Percentiles rank a stretch among this genome's conserved stretches.
Evolutionary conservation across 2,113 vertebrate species (phyloP).

Genomic region (Laterallus jamaicensis): DNA sequence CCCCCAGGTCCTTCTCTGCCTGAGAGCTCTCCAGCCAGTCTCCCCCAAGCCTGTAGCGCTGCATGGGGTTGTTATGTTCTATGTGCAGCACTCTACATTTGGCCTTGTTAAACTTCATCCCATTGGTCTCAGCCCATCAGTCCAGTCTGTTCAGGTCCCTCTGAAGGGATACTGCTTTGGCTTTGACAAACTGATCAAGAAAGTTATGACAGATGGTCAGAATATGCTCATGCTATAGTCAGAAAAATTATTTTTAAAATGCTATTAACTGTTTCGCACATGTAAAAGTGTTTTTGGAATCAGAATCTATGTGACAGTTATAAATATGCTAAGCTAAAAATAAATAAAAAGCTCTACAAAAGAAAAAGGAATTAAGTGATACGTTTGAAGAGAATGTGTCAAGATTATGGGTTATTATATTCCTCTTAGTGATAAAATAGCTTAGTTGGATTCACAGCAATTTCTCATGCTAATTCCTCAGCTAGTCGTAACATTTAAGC

Average conservation of each 20-base stretch:
- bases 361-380: not conserved
- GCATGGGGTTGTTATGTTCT: too few relatives aligned
- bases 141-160: too few relatives aligned
- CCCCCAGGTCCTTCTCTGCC: too few relatives aligned
- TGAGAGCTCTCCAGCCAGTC: too few relatives aligned
- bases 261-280: not conserved
- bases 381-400: not conserved
- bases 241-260: not conserved
- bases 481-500: slow-evolving; percentile 31
- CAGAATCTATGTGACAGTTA: not conserved
- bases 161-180: too few relatives aligned
- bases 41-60: too few relatives aligned
- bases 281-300: not conserved
- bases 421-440: slow-evolving; percentile 13
- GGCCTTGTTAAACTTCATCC: too few relatives aligned
- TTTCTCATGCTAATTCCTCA: slow-evolving; percentile 29
- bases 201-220: not conserved
- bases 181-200: not conserved
- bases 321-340: slow-evolving; percentile 19
- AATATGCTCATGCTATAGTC: not conserved
- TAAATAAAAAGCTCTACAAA: slow-evolving; percentile 8
- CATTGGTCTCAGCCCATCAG: too few relatives aligned
- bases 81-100: too few relatives aligned
- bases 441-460: not conserved
- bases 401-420: slow-evolving; percentile 37